Conservation (phyloP, 2,888 invertebrate species). For the Dascillus cervinus region DNA sequence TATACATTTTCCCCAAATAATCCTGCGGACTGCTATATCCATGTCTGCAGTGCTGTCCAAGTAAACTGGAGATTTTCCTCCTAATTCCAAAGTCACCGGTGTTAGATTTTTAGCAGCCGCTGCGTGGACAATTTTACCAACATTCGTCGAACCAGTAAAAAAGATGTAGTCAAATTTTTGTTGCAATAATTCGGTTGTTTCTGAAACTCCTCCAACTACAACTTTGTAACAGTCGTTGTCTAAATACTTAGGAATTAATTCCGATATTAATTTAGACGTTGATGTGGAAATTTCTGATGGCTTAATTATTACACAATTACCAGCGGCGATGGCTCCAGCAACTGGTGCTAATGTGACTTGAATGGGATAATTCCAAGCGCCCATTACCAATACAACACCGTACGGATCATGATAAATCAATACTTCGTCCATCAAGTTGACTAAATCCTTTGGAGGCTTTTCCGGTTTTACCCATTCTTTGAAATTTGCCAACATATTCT, state of each 20-base stretch:
- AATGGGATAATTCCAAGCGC: slow-evolving; percentile 97
- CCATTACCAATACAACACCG: slow-evolving; percentile 81
- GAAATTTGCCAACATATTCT: slow-evolving; percentile 59
- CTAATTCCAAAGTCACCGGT: slow-evolving; percentile 67
- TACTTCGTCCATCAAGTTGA: slow-evolving; percentile 64
- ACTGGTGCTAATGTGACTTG: slow-evolving; percentile 73
- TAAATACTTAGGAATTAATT: slow-evolving; percentile 78
- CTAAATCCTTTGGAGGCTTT: slow-evolving; percentile 57
- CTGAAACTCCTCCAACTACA: slow-evolving; percentile 54
- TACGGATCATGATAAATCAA: slow-evolving; percentile 64
- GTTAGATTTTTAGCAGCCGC: slow-evolving; percentile 66
- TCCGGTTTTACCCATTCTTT: slow-evolving; percentile 73
- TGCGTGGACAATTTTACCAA: slow-evolving; percentile 61
- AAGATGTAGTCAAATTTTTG: slow-evolving; percentile 70
- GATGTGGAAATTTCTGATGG: slow-evolving; percentile 82
- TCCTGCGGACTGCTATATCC: slow-evolving; percentile 64
- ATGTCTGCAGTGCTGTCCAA: slow-evolving; percentile 78
- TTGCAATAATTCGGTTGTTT: slow-evolving; percentile 60
- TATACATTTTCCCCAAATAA: slow-evolving; percentile 91
- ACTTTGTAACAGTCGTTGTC: slow-evolving; percentile 62
- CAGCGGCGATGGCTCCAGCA: slow-evolving; percentile 82
- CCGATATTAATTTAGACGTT: slow-evolving; percentile 62
- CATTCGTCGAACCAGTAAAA: slow-evolving; percentile 60
- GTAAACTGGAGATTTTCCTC: slow-evolving; percentile 55
- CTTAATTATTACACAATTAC: slow-evolving; percentile 83